A percentile compares a stretch with the other conserved stretches of the same genome.
Evolutionary conservation across 1,140 invertebrate genomes (phyloP).

Genomic region (Planococcus citri): DNA sequence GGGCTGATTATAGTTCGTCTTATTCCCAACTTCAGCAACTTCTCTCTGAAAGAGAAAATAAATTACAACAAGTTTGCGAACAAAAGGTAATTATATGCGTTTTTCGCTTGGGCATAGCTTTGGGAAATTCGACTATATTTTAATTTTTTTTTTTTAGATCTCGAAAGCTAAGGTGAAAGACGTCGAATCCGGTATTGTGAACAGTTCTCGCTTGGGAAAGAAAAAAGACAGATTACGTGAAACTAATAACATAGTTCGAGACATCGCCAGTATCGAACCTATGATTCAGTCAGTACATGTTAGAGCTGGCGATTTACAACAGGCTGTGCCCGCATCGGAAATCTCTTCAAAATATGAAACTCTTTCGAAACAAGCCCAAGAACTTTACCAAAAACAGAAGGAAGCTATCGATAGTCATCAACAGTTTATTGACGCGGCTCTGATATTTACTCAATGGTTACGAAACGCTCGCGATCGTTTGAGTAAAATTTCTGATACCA

Average conservation of each 20-base stretch:
- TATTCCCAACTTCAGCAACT: slow-evolving; percentile 84
- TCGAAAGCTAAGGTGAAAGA: slow-evolving; percentile 2
- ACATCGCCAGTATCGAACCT: slow-evolving; percentile 86
- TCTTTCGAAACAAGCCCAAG: slow-evolving; percentile 73
- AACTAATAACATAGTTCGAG: slow-evolving; percentile 85
- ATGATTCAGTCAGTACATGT: slow-evolving; percentile 87
- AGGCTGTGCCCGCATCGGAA: slow-evolving; percentile 71
- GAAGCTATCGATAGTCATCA: slow-evolving; percentile 81
- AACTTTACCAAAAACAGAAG: slow-evolving; percentile 60
- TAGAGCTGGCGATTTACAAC: slow-evolving; percentile 77
- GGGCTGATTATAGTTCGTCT: slow-evolving; percentile 89
- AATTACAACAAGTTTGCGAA: slow-evolving; percentile 84
- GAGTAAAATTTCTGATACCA: slow-evolving; percentile 86
- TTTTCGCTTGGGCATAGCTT: background rate
- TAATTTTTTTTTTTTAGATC: background rate
- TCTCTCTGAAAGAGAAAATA: slow-evolving; percentile 87
- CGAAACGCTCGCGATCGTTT: slow-evolving; percentile 74
- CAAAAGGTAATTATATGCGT: slow-evolving; percentile 42
- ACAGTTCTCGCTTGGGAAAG: slow-evolving; percentile 50
- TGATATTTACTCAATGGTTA: slow-evolving; percentile 86
- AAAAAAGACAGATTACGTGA: slow-evolving; percentile 76
- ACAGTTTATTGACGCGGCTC: slow-evolving; percentile 76
- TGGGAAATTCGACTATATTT: background rate
- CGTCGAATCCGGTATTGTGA: background rate
- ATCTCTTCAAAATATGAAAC: slow-evolving; percentile 81